Conservation (phyloP, 2,797 vertebrate species). For the Scomberomorus guttatus region DNA sequence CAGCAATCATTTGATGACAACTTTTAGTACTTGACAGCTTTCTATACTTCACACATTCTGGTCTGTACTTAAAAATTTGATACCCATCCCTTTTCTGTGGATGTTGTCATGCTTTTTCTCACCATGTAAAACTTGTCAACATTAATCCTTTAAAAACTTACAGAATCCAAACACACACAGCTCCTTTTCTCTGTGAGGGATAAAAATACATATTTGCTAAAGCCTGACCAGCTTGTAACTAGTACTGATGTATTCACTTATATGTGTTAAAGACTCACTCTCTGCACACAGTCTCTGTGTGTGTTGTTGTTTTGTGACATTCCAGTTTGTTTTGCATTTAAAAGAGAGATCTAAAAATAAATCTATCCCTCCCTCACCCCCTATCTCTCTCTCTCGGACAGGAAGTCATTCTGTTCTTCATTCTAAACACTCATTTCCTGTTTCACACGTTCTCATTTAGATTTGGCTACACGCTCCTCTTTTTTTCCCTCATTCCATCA, state of each 20-base stretch:
- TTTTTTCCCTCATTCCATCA: slow-evolving; percentile 7
- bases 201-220: too few relatives aligned
- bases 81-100: not conserved
- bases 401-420: slow-evolving; percentile 77
- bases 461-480: slow-evolving; percentile 27
- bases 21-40: not conserved
- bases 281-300: not conserved
- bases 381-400: slow-evolving; percentile 46
- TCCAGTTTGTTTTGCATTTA: slow-evolving; percentile 65
- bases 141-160: not conserved
- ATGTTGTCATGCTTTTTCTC: not conserved
- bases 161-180: not conserved
- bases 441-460: slow-evolving; percentile 71
- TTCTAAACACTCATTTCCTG: slow-evolving; percentile 79
- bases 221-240: not conserved
- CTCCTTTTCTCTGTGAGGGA: not conserved
- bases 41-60: not conserved
- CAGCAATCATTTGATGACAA: too few relatives aligned
- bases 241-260: not conserved
- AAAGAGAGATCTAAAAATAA: slow-evolving; percentile 67
- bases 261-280: not conserved
- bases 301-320: slow-evolving; percentile 50
- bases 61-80: not conserved
- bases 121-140: not conserved
- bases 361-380: not conserved